Conservation (phyloP, 92 coral and sea anemone genomes). For the Diadumene lineata region DNA sequence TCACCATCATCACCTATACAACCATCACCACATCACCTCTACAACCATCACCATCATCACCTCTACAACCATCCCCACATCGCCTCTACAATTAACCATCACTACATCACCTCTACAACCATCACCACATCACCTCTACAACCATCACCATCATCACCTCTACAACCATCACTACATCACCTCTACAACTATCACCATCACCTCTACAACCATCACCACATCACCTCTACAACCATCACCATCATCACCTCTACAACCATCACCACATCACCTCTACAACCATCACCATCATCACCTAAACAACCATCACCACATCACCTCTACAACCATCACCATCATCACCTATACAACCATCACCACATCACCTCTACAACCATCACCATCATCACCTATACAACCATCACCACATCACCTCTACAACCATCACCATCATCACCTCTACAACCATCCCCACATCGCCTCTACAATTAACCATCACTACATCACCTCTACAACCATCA, state of each 20-base stretch:
- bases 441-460: background rate
- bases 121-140: background rate
- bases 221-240: background rate
- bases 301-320: background rate
- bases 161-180: background rate
- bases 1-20: background rate
- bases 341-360: background rate
- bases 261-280: background rate
- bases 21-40: background rate
- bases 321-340: background rate
- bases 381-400: slow-evolving; percentile 5
- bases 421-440: background rate
- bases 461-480: background rate
- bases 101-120: background rate
- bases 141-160: too few species aligned
- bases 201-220: background rate
- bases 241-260: background rate
- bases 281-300: background rate
- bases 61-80: background rate
- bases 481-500: too few species aligned
- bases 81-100: background rate
- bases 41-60: background rate
- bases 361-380: too few species aligned
- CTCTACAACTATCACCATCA: background rate
- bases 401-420: background rate